Base-by-base conservation (phyloP, 2,797 vertebrate species). In the Phoxinus dragarum region DNA sequence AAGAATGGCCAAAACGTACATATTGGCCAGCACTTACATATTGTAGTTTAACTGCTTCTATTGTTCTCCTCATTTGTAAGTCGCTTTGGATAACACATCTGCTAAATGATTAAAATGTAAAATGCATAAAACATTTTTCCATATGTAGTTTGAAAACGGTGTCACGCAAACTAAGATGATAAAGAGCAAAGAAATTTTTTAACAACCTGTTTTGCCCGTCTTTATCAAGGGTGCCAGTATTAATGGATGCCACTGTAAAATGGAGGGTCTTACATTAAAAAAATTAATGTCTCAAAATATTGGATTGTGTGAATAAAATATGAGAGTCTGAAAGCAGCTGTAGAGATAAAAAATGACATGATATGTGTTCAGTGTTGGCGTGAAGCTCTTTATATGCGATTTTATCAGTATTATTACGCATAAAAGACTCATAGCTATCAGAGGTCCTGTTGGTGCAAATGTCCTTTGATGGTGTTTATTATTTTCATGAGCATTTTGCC, bases 381-480 rank as follows among this genome's bases (percentile, higher is more conserved):
- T 17, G 38, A n/a, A 73, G 11, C 49, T 21, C 66, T 68, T 72
- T 47, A 14, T 66, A 38, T 31, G 54, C 0, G n/a, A 82, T 80
- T 59, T 40, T 31, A 86, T 88, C 68, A 59, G 40, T 44, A 56
- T 68, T 38, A 54, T 66, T 54, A 66, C 0, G 1, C 74, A 59
- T 12, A 40, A 40, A 52, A 17, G 68, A 80, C 19, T 9, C 36
- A 14, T 34, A 68, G 27, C 21, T 78, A 54, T 56, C 47, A 52
- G 61, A 52, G 38, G 61, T 86, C 12, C 49, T 80, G 47, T 71
- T 73, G 80, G 84, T 47, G 71, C 68, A 83, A 88, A 86, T 82
- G 47, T 67, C 59, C 72, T 52, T 44, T 83, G 36, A 34, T 23
- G 0, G 21, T 78, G 67, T 80, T 69, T 81, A 66, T 77, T 79